Evolutionary conservation across 1,140 invertebrate genomes (phyloP), one percentile per base, ranked within the genome.

Genomic region (Camponotus pennsylvanicus): DNA sequence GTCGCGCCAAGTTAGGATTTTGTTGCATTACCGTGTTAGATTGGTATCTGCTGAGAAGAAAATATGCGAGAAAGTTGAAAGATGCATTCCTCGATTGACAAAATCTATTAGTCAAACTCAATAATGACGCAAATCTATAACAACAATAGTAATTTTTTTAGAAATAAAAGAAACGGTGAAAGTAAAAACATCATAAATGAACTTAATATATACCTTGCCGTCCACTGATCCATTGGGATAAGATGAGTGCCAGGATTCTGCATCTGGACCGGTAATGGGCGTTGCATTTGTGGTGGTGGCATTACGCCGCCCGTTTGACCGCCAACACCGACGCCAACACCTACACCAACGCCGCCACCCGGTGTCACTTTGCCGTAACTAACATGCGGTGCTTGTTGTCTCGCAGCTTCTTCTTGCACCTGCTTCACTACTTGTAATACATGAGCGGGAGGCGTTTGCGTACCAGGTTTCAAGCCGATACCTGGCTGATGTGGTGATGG

Each of bases 341-440:
- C 92, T 0, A 92, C 92, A 5, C 93, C 92, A 40, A 94, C 94
- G 5, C 92, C 93, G 15, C 90, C 91, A 88, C 95, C 94, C 87
- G 97, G 96, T 92, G 96, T 96, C 86, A 97, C 97, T 93, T 97
- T 97, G 3, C 97, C 97, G 86, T 97, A 97, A 66, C 95, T 93
- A 27, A 96, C 95, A 86, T 97, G 97, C 13, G 97, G 97, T 11
- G 96, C 97, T 92, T 98, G 97, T 93, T 98, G 98, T 34, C 98
- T 95, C 1, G 98, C 98, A 64, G 98, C 98, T 92, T 98, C 98
- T 92, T 98, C 98, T 93, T 99, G 98, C 1, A 99, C 98, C 95
- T 99, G 97, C 92, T 98, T 98, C 18, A 98, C 98, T 37, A 98
- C 98, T 93, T 98, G 97, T 55, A 98, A 96, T 15, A 98, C 98